phyloP scores from a whole-genome alignment of 1,140 invertebrate genomes.

The Hyles vespertilio region DNA sequence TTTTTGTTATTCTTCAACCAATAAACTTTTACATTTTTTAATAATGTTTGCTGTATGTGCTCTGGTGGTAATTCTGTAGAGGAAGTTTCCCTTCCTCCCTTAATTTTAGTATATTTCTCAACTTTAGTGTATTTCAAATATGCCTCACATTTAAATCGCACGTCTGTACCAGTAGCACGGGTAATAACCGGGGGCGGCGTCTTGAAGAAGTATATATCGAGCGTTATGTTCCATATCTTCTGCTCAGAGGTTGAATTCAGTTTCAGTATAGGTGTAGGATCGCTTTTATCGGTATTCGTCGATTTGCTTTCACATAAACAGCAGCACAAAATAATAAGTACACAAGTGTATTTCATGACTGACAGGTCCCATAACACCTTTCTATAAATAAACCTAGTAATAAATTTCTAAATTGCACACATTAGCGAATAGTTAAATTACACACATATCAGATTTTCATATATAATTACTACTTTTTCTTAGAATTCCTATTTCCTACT shows the following conservation, averaged over 20 bases:
- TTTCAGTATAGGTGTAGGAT: constrained; percentile 44
- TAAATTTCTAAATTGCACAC: background rate
- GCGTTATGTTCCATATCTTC: constrained; percentile 67
- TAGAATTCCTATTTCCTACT: background rate
- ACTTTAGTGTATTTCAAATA: constrained; percentile 67
- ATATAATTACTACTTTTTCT: background rate
- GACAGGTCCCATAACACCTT: constrained; percentile 57
- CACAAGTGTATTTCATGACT: constrained; percentile 62
- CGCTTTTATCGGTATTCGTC: constrained; percentile 38
- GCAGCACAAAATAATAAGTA: constrained; percentile 55
- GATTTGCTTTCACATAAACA: constrained; percentile 41
- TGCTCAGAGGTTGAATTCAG: constrained; percentile 51
- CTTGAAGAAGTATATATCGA: constrained; percentile 65
- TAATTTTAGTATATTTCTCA: constrained; percentile 58
- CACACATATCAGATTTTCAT: background rate
- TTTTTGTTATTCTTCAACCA: constrained; percentile 60
- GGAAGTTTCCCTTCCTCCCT: constrained; percentile 55
- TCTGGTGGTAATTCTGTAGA: constrained; percentile 56
- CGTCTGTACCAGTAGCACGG: constrained; percentile 38
- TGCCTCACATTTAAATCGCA: constrained; percentile 61
- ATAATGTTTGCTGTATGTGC: constrained; percentile 53
- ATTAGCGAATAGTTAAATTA: too few relatives aligned
- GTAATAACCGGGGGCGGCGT: constrained; percentile 44
- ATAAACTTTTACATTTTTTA: constrained; percentile 66
- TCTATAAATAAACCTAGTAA: background rate